Conservation (phyloP, 2,797 vertebrate species). For the Intellagama lesueurii region DNA sequence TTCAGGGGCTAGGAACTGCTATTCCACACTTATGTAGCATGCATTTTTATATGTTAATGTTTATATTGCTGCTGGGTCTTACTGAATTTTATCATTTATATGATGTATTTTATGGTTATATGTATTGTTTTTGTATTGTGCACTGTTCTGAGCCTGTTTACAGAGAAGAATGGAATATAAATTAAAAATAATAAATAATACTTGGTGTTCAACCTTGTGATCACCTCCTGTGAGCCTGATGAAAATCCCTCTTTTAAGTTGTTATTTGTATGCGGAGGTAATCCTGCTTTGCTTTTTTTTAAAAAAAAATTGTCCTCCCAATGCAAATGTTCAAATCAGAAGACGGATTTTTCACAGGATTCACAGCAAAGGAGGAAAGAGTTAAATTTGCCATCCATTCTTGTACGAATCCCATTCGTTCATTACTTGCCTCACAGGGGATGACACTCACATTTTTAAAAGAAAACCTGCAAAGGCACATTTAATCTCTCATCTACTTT, state of each 20-base stretch:
- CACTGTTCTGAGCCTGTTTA: too few relatives aligned
- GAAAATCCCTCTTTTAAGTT: background rate
- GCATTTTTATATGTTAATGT: too few relatives aligned
- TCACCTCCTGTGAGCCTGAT: background rate
- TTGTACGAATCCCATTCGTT: background rate
- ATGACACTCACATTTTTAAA: background rate
- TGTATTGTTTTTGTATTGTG: too few relatives aligned
- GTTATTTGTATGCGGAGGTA: background rate
- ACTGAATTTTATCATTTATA: too few relatives aligned
- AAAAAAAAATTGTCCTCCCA: background rate
- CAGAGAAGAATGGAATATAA: too few relatives aligned
- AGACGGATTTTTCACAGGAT: background rate
- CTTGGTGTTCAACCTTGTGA: background rate
- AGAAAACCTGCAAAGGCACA: background rate
- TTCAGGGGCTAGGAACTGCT: too few relatives aligned
- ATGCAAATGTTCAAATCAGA: background rate
- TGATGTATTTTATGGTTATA: too few relatives aligned
- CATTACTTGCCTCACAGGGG: background rate
- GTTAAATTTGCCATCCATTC: background rate
- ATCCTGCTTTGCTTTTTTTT: background rate
- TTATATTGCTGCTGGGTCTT: too few relatives aligned
- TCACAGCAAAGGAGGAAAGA: background rate
- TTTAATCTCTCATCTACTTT: background rate
- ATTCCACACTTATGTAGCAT: too few relatives aligned
- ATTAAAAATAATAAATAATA: too few relatives aligned